Base-by-base conservation (phyloP, 2,888 invertebrate species). In the Drosophila flavopinicola region DNA sequence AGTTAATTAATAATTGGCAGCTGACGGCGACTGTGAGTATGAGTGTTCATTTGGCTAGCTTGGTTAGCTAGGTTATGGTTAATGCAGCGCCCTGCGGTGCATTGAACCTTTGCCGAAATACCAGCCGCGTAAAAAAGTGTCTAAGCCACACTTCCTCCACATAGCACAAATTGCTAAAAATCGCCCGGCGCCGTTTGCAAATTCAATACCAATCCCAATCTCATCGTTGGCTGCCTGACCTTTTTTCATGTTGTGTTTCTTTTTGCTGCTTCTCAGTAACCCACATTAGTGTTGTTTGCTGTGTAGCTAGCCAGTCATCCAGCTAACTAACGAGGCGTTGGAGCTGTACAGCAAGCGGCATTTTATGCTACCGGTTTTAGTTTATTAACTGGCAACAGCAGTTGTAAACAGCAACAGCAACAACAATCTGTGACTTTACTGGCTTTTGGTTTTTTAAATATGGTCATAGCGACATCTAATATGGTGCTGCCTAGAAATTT, bases 311-410 rank as follows among this genome's bases (percentile, higher is more conserved):
- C 47, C 52, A 59, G 45, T 59, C 53, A 47, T 47, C 37, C 48
- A 54, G 64, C 59, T 29, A 60, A 54, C 53, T 42, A 52, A 47
- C 64, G 69, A 72, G 66, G 27, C 73, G 29, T 59, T 48, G 42
- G 44, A 42, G 65, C 42, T 38, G 38, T 41, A 51, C 57, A 57
- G 38, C 64, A 68, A 75, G 73, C 86, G 80, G 65, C 73, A 73
- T 73, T 79, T 71, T 44, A 54, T 84, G 85, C 85, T 82, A 82
- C 80, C 80, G 87, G 80, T 82, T 80, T 83, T 67, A 74, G 73
- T 80, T 86, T 79, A 86, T 86, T 77, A 77, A 75, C 80, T 75
- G 75, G 41, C 77, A 76, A 65, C 52, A 60, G 23, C 51, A 42
- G 52, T 38, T 39, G 7, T 24, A 23, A 53, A 32, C 71, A 58